A percentile compares a stretch with the other conserved stretches of the same genome.
Evolutionary conservation across 92 coral and sea anemone genomes (phyloP).

Genomic region (Epizoanthus illoricatus): DNA sequence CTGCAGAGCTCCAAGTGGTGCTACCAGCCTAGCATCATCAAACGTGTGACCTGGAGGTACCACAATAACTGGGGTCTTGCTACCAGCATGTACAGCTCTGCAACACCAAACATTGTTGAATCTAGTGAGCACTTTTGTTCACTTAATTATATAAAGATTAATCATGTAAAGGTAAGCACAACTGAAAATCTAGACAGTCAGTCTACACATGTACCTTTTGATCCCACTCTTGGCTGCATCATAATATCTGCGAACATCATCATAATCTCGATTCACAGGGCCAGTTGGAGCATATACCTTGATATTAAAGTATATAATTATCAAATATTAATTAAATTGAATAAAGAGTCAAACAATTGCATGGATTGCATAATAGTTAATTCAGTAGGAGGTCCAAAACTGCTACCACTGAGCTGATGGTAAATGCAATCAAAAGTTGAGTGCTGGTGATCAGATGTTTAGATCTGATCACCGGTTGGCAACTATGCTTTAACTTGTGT

Average conservation of each 20-base stretch:
- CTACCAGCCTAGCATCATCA: constrained; percentile 72
- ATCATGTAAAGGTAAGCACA: no score
- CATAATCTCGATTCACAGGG: constrained; percentile 97
- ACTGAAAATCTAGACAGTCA: no score
- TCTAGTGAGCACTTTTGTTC: background rate
- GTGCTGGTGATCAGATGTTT: no score
- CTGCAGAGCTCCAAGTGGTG: constrained; percentile 88
- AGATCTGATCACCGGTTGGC: no score
- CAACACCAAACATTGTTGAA: background rate
- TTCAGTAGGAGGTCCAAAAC: no score
- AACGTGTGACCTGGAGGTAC: constrained; percentile 65
- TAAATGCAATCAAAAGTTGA: no score
- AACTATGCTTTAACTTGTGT: no score
- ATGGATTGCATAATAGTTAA: no score
- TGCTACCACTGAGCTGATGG: no score
- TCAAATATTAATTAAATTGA: no score
- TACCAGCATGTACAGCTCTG: constrained; percentile 89
- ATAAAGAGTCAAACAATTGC: no score
- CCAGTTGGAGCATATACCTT: constrained; percentile 97
- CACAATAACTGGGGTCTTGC: constrained; percentile 75
- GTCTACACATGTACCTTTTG: constrained; percentile 54
- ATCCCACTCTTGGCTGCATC: constrained; percentile 91
- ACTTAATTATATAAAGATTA: background rate
- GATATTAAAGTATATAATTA: background rate
- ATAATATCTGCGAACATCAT: constrained; percentile 83